Evolutionary conservation across 2,113 vertebrate species (phyloP).

Genomic region (Mystacornis crossleyi): DNA sequence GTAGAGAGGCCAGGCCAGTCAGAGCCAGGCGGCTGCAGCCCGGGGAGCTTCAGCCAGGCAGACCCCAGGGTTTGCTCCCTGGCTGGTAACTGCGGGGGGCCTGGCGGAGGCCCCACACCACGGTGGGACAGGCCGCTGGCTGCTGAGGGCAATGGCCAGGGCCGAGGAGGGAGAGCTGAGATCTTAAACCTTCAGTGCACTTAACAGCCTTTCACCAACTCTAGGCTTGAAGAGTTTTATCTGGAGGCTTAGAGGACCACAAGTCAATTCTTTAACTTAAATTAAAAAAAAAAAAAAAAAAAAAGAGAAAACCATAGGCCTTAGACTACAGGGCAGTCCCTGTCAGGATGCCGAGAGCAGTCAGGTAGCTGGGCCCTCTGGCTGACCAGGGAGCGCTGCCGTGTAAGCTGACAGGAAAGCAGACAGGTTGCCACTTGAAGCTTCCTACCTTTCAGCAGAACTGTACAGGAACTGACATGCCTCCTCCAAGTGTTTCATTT

Average conservation of each 20-base stretch:
- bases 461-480: neutral
- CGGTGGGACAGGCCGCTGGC: fast-evolving
- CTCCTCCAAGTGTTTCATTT: neutral
- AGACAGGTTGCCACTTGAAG: neutral
- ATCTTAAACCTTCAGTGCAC: fast-evolving
- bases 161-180: fast-evolving
- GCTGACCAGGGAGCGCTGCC: neutral
- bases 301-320: neutral
- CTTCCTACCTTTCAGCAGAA: neutral
- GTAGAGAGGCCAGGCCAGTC: fast-evolving
- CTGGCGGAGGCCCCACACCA: fast-evolving
- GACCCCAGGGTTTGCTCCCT: fast-evolving
- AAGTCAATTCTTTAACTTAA: neutral
- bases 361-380: neutral
- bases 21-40: fast-evolving
- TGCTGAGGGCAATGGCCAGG: fast-evolving
- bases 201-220: no score
- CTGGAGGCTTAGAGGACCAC: neutral
- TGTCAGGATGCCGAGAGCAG: neutral
- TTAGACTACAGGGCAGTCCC: neutral
- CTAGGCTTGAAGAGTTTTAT: neutral
- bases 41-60: neutral
- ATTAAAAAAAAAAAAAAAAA: neutral
- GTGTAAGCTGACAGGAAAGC: neutral
- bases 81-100: fast-evolving